Base-by-base conservation (phyloP, 2,888 invertebrate species). In the Agonopterix arenella region DNA sequence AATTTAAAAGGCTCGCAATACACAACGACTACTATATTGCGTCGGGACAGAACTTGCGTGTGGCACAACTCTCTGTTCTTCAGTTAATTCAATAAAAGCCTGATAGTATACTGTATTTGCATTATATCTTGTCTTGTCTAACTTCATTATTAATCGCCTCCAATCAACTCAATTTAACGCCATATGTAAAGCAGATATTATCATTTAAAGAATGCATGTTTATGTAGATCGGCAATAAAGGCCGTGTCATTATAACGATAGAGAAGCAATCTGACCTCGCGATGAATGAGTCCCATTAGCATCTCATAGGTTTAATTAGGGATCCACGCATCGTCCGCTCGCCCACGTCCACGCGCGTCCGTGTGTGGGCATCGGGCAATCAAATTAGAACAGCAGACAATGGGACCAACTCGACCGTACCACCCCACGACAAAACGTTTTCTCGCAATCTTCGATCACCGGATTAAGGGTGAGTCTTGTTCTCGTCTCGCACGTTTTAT, bases 401-500 rank as follows among this genome's bases (percentile, higher is more conserved):
- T 82, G 73, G 71, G 67, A 73, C 64, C 76, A 73, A 76, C 64
- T 68, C 66, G 76, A 79, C 74, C 82, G 43, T 43, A 71, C 80
- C 82, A 85, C 89, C 88, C 88, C 77, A 85, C 85, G 85, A 86
- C 89, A 86, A 88, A 89, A 84, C 86, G 86, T 82, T 89, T 89
- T 81, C 84, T 83, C 80, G 85, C 88, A 89, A 89, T 89, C 88
- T 88, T 84, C 85, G 89, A 89, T 88, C 89, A 82, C 84, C 79
- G 84, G 88, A 88, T 89, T 88, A 88, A 88, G 88, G 89, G 89
- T 61, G 66, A 80, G 80, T 78, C 80, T 76, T 83, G 36, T 84
- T 78, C 80, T 76, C 83, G 36, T 84, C 83, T 85, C 84, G 84
- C 84, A 85, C 86, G 84, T 85, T 86, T 89, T 89, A 89, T 89